Percentiles rank a stretch among this genome's conserved stretches.
Evolutionary conservation across 2,797 vertebrate genomes (phyloP).

Genomic region (Glyptemys insculpta): DNA sequence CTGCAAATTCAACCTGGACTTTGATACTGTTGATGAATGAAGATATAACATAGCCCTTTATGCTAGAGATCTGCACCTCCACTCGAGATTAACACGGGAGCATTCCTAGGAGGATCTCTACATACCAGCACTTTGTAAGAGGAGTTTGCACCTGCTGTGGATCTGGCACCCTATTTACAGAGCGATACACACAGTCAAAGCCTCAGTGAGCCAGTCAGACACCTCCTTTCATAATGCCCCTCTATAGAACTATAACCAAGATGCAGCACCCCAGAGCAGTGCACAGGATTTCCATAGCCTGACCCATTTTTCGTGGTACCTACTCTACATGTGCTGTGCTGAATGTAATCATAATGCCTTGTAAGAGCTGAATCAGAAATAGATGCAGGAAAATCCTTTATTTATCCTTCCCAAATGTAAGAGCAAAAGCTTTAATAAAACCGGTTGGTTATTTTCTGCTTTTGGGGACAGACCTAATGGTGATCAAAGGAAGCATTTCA

Average conservation of each 20-base stretch:
- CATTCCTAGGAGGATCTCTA: no score
- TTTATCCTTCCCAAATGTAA: slow-evolving; percentile 17
- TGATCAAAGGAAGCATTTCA: not conserved
- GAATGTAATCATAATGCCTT: not conserved
- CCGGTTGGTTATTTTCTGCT: not conserved
- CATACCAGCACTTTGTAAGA: not conserved
- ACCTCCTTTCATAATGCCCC: not conserved
- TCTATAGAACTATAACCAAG: not conserved
- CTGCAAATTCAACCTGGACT: not conserved
- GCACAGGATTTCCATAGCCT: not conserved
- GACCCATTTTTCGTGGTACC: not conserved
- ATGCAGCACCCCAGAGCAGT: not conserved
- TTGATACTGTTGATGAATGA: not conserved
- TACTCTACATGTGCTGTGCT: not conserved
- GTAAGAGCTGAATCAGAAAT: slow-evolving; percentile 10
- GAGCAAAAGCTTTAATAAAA: slow-evolving; percentile 57
- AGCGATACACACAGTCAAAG: not conserved
- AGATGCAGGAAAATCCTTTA: slow-evolving; percentile 7
- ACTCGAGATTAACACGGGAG: not conserved
- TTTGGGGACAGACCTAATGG: slow-evolving; percentile 45
- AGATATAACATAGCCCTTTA: not conserved
- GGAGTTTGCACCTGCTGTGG: not conserved
- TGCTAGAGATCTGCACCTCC: not conserved
- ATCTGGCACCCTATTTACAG: not conserved
- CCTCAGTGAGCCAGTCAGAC: not conserved